Evolutionary conservation across 2,888 invertebrate species (phyloP), one percentile per base, ranked within the genome.

Genomic region (Tanypteryx hageni): DNA sequence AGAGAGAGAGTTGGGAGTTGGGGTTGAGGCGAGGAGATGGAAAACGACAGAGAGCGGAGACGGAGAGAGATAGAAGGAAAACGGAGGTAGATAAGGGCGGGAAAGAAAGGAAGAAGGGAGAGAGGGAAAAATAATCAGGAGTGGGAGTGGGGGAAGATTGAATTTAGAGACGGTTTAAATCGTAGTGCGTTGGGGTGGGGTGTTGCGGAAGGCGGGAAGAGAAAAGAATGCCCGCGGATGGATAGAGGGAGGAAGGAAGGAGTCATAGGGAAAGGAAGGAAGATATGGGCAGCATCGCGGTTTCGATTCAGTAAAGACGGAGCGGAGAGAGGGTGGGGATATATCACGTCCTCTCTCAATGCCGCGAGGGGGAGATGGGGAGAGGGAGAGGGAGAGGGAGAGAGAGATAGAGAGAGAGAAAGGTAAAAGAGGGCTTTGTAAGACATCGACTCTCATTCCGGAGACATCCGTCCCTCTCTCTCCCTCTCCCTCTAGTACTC

Each of bases 211-310:
- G 13, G 22, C 27, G 76, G 44, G 44, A 44, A 27, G 76, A 27
- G 76, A 76, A 76, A n/a, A 22, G 76, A 76, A 76, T 76, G n/a
- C n/a, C 2, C 10, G 9, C n/a, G 76, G 76, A 10, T 13, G 31
- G 56, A 18, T 18, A 31, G 56, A 56, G 16, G 44, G 31, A 31
- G 27, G 31, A 27, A 82, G n/a, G 5, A 44, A 31, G 16, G 44
- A 22, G 16, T 9, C 44, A 11, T 11, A n/a, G 44, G 16, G 82
- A 31, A 10, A 82, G 82, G 27, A 31, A 31, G 18, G 13, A 27
- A 56, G 83, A 57, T n/a, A 83, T 83, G 83, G 16, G 56, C 16
- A 83, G 44, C 83, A 83, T 83, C 83, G 83, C 44, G 14, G n/a
- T 83, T 83, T 83, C 83, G 18, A 56, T 56, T 83, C n/a, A 44